Conservation (phyloP, 2,113 vertebrate genomes). For the Nibea albiflora region DNA sequence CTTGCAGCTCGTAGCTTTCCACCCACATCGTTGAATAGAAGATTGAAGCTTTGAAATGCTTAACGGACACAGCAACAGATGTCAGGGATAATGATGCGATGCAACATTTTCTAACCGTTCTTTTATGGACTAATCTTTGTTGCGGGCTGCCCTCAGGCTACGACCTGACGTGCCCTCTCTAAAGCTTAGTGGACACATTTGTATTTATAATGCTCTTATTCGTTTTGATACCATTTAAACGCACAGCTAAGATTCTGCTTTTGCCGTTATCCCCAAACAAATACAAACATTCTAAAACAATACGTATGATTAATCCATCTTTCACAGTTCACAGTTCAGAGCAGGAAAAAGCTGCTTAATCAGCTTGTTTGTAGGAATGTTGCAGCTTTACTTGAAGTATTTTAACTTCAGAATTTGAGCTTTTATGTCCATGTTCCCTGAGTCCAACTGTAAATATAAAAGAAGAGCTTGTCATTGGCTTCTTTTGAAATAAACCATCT, state of each 20-base stretch:
- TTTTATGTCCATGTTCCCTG: conserved; percentile 11
- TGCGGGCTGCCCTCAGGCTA: conserved; percentile 13
- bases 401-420: neutral
- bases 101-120: conserved; percentile 47
- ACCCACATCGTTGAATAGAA: conserved; percentile 42
- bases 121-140: conserved; percentile 63
- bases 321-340: neutral
- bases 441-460: neutral
- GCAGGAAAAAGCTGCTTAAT: too few species aligned
- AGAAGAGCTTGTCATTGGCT: conserved; percentile 5
- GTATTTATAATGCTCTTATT: neutral
- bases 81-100: conserved; percentile 64
- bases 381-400: neutral
- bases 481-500: conserved; percentile 12
- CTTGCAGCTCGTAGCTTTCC: conserved; percentile 31
- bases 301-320: neutral
- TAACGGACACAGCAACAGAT: conserved; percentile 56
- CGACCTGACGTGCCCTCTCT: conserved; percentile 43
- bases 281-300: neutral
- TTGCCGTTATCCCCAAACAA: neutral
- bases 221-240: neutral
- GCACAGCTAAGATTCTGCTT: neutral
- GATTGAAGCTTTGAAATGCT: conserved; percentile 59
- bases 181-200: conserved; percentile 30
- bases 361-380: neutral